Evolutionary conservation across 2,113 vertebrate genomes (phyloP), one percentile per base, ranked within the genome.

Genomic region (Dasyurus viverrinus): DNA sequence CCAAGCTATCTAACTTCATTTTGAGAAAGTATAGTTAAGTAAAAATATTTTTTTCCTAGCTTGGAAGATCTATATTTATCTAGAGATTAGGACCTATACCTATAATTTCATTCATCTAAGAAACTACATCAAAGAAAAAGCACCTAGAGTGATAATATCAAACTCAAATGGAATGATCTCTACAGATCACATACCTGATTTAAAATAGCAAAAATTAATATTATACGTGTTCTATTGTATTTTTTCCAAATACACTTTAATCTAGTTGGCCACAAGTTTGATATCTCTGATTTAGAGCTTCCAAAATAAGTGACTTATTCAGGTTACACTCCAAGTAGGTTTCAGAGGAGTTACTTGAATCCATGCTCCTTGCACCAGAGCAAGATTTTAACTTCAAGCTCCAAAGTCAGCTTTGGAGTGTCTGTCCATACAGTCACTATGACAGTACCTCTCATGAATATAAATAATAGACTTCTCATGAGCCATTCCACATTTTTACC

Each of bases 1-100:
- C 24, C 53, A 84, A 55, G n/a, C 22, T 42, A 84, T 96, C 84
- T 46, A 76, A 93, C 27, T 95, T 95, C 25, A 96, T 94, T 94
- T 92, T 94, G 54, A 95, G 60, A 22, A 89, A 54, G 93, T 9
- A 46, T 0, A 93, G 60, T 94, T 92, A 96, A 19, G 19, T 76
- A 7, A 42, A n/a, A 42, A 76, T 48, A 5, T 48, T 48, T 48
- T 47, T 48, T 48, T 48, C 48, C 19, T 5, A 42, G 6, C 19
- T 23, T 84, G n/a, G 68, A 42, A 42, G 19, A 84, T 22, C 68
- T 42, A 84, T 84, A 42, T 42, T 84, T 42, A 8, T 84, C 23
- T 42, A 22, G 36, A 42, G n/a, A 42, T 8, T 22, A 76, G 14
- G 68, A 2, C 1, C 9, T 76, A 0, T 12, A 84, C n/a, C 2